Conservation (phyloP, 2,797 vertebrate genomes). For the Euphonia xanthogaster region DNA sequence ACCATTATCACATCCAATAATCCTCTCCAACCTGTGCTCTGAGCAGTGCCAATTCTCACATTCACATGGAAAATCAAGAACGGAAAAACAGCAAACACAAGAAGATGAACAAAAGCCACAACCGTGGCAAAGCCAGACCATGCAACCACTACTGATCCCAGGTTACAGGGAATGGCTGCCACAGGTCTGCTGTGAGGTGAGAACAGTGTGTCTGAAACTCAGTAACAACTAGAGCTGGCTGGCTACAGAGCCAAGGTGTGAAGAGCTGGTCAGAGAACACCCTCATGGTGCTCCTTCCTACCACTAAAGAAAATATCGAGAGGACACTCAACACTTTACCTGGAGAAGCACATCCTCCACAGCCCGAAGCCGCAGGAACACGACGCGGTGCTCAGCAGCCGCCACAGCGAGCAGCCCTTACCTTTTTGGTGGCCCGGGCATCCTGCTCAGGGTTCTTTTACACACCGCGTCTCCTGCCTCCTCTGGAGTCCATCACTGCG, state of each 20-base stretch:
- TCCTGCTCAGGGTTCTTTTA: rapidly evolving
- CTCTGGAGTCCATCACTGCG: background rate
- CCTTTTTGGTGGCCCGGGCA: rapidly evolving
- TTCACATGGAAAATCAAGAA: background rate
- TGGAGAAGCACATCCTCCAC: background rate
- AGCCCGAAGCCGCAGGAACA: background rate
- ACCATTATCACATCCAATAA: background rate
- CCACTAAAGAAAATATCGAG: rapidly evolving
- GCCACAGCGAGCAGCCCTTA: background rate
- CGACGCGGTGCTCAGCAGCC: rapidly evolving
- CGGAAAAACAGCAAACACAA: background rate
- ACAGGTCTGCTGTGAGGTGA: background rate
- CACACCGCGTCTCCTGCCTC: rapidly evolving
- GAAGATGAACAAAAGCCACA: rapidly evolving
- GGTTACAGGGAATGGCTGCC: background rate
- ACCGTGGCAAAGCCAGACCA: background rate
- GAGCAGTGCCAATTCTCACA: background rate
- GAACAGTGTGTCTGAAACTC: background rate
- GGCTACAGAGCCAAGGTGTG: background rate
- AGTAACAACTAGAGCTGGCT: background rate
- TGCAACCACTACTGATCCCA: rapidly evolving
- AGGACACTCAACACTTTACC: background rate
- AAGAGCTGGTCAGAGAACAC: background rate
- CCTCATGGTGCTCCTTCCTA: rapidly evolving
- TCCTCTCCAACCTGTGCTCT: background rate